Percentiles rank a stretch among this genome's conserved stretches.
These are phyloP conservation scores for Paraplagusia blochii DNA, from an alignment of 2,113 vertebrate species.

Conservation along the genomic window DNA sequence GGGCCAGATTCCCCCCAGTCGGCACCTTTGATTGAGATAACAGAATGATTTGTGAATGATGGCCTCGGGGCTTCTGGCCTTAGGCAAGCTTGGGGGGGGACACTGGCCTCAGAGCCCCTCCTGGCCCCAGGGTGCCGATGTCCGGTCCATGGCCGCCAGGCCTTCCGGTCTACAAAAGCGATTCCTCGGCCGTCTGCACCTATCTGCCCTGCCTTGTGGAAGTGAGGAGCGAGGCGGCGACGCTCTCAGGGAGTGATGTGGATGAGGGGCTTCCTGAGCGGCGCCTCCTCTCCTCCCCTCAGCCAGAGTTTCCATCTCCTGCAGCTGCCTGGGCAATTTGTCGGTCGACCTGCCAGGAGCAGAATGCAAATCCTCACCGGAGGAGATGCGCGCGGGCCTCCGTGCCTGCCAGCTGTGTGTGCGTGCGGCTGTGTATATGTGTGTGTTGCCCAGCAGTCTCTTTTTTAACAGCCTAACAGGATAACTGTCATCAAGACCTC, in stretches of 20 bases:
- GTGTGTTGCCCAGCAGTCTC: conserved; percentile 43
- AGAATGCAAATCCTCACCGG: conserved; percentile 76
- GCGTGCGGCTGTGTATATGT: conserved; percentile 13
- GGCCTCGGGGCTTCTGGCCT: conserved; percentile 74
- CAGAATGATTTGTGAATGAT: conserved; percentile 74
- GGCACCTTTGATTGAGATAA: conserved; percentile 77
- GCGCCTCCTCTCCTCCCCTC: conserved; percentile 51
- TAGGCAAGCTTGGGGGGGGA: conserved; percentile 66
- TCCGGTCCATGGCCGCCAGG: conserved; percentile 54
- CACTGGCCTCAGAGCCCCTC: conserved; percentile 57
- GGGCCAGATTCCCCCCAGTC: conserved; percentile 59
- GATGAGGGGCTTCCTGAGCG: conserved; percentile 53
- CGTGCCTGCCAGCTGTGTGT: conserved; percentile 57
- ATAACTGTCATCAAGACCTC: conserved; percentile 66
- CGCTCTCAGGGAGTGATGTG: conserved; percentile 55
- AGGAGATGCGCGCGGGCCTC: conserved; percentile 67
- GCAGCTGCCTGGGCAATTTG: conserved; percentile 74
- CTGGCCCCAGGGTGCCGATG: conserved; percentile 54
- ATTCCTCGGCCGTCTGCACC: conserved; percentile 37
- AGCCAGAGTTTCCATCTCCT: conserved; percentile 64
- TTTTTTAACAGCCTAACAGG: conserved; percentile 60
- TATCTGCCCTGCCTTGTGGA: conserved; percentile 41
- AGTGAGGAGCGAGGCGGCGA: conserved; percentile 48
- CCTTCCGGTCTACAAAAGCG: conserved; percentile 56
- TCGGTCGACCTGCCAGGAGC: conserved; percentile 79